Percentiles rank a stretch among this genome's conserved stretches.
Evolutionary conservation across 2,888 invertebrate species (phyloP).

Genomic region (Microdon myrmicae): DNA sequence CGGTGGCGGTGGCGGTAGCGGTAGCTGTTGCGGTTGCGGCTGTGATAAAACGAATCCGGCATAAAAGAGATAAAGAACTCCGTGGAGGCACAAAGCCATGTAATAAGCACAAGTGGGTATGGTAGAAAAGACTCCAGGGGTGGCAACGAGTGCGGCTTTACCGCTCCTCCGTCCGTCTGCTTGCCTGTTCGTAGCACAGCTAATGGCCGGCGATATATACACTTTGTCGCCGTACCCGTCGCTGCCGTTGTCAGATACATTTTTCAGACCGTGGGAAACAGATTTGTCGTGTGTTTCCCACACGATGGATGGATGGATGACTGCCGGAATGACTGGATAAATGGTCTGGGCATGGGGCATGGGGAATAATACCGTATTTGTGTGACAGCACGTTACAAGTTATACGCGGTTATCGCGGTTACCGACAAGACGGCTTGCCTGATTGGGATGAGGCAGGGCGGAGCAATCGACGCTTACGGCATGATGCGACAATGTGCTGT

Average conservation of each 20-base stretch:
- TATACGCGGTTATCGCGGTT: conserved; percentile 33
- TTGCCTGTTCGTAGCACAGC: conserved; percentile 44
- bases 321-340: conserved; percentile 41
- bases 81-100: conserved; percentile 14
- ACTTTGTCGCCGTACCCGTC: conserved; percentile 37
- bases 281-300: conserved; percentile 57
- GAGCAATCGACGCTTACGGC: conserved; percentile 16
- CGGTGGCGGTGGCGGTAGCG: too few relatives aligned
- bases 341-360: conserved; percentile 42
- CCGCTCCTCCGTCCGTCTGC: conserved; percentile 17
- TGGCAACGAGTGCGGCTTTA: conserved; percentile 16
- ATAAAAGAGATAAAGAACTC: conserved; percentile 26
- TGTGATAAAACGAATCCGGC: conserved; percentile 38
- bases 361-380: conserved; percentile 42
- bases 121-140: conserved; percentile 1
- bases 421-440: conserved; percentile 9
- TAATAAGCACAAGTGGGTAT: conserved; percentile 3
- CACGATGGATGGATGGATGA: conserved; percentile 65
- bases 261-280: conserved; percentile 57
- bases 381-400: conserved; percentile 41
- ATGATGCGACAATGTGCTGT: conserved; percentile 35
- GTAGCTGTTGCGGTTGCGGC: too few relatives aligned
- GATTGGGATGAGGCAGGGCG: conserved; percentile 3
- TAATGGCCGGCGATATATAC: conserved; percentile 26
- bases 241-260: conserved; percentile 49